Base-by-base conservation (phyloP, 2,797 vertebrate species). In the Cirrhinus mrigala region DNA sequence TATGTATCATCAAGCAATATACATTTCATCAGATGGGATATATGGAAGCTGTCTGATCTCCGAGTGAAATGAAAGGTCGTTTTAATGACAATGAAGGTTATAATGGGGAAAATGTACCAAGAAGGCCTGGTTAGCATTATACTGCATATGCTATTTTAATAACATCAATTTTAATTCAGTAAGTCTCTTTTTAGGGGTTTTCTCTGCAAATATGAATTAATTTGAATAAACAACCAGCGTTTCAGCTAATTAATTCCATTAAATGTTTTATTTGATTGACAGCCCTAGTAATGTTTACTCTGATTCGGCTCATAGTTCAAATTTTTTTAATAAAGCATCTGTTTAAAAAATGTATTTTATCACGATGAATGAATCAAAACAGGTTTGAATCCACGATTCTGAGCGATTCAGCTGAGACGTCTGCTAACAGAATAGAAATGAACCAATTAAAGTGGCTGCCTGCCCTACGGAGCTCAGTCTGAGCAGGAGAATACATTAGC, bases 361-460 rank as follows among this genome's bases (percentile, higher is more conserved):
- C 27, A 75, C 24, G 60, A 20, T 46, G 16, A 50, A 58, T 84
- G 27, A 75, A 79, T 79, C 6, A 48, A 54, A 83, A 83, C 60
- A 22, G 48, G 64, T 22, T 15, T 73, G 46, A 80, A 80, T 82
- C 14, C 27, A 60, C 66, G 37, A 88, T 81, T 86, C 0, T 12
- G 11, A 75, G 54, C 9, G 40, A 66, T 81, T 88, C 22, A 24
- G 22, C 70, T 29, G 56, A 83, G 46, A 87, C 79, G 74, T 85
- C 84, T 86, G 86, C 81, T n/a, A 87, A 89, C 82, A 6, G 89
- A 92, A 93, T 89, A 88, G 90, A 93, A 92, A 95, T 90, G 86
- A 94, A 91, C 88, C 91, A 93, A 93, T 95, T 93, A 95, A 87
- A 88, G 88, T 88, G 64, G 68, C 79, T 80, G 82, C 29, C 79